Evolutionary conservation across 2,888 invertebrate species (phyloP).

Genomic region (Drosophila algonquin): DNA sequence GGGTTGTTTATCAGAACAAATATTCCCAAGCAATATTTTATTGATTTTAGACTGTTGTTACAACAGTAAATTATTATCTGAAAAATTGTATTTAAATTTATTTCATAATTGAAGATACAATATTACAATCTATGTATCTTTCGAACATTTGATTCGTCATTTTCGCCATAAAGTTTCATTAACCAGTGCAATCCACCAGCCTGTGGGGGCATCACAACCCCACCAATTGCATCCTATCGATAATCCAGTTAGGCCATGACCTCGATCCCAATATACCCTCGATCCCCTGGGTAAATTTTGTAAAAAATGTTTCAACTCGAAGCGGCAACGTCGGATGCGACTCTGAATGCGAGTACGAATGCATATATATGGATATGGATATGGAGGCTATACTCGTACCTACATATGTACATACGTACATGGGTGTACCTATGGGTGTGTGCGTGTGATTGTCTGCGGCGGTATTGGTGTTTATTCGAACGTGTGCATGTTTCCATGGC

Average conservation of each 20-base stretch:
- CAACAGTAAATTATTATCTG: too few species aligned
- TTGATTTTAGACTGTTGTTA: too few species aligned
- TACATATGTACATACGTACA: too few species aligned
- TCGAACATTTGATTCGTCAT: too few species aligned
- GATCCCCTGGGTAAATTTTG: constrained; percentile 9
- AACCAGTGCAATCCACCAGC: too few species aligned
- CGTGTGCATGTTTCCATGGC: neutral
- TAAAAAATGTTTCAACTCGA: constrained; percentile 54
- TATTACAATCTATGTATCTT: too few species aligned
- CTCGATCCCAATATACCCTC: constrained; percentile 6
- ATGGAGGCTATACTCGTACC: constrained; percentile 6
- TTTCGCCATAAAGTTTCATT: too few species aligned
- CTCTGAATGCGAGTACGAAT: constrained; percentile 33
- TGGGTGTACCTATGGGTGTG: constrained; percentile 19
- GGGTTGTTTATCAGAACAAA: too few species aligned
- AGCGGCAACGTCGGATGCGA: constrained; percentile 55
- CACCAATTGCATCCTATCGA: neutral
- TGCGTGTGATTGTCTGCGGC: constrained; percentile 48
- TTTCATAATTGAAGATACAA: too few species aligned
- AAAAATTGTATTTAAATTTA: too few species aligned
- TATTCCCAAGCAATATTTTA: too few species aligned
- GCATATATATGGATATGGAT: constrained; percentile 41
- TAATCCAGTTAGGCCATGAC: neutral
- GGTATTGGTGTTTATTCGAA: neutral
- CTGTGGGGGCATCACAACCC: too few species aligned